Base-by-base conservation (phyloP, 2,113 vertebrate genomes). In the Planiliza haematocheilus region DNA sequence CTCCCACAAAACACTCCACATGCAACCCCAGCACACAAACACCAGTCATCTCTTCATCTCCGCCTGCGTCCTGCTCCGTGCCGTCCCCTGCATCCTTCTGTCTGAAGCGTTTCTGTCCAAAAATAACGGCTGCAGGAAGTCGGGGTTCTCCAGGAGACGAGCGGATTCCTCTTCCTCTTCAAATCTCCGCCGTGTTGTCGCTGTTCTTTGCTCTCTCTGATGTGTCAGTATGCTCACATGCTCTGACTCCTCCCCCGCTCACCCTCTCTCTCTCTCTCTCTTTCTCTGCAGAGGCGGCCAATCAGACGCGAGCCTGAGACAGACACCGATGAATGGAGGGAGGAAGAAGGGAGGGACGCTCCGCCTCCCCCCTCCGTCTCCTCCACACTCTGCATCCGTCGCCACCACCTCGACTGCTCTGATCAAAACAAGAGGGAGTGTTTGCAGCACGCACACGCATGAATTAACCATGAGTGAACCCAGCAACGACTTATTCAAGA, bases 291-390 rank as follows among this genome's bases (percentile, higher is more conserved):
- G 52, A 53, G 65, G 14, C 63, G 34, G 74, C 93, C 92, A 92
- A 92, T 92, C 79, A 70, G 66, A 62, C 1, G 10, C 62, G 0
- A 72, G 86, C 70, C 79, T 65, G 65, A n/a, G n/a, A n/a, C n/a
- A n/a, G n/a, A n/a, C n/a, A n/a, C 81, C 81, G 39, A 91, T 93
- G 93, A 93, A 93, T 93, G 93, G 87, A 85, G 74, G 56, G 16
- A 69, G 78, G 41, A 70, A 9, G 20, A 73, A 62, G 67, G 78
- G 41, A 70, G 9, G 20, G 71, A 62, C 0, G 72, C 89, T 74
- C 87, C 88, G 7, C 91, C 91, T 57, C 59, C 79, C 17, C 49
- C 57, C 10, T 18, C 10, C 21, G 2, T 46, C 37, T 55, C 36
- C 36, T 60, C 62, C 20, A 20, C 58, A 34, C 61, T 20, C 53